Base-by-base conservation (phyloP, 2,113 vertebrate genomes). In the Sisor rabdophorus region DNA sequence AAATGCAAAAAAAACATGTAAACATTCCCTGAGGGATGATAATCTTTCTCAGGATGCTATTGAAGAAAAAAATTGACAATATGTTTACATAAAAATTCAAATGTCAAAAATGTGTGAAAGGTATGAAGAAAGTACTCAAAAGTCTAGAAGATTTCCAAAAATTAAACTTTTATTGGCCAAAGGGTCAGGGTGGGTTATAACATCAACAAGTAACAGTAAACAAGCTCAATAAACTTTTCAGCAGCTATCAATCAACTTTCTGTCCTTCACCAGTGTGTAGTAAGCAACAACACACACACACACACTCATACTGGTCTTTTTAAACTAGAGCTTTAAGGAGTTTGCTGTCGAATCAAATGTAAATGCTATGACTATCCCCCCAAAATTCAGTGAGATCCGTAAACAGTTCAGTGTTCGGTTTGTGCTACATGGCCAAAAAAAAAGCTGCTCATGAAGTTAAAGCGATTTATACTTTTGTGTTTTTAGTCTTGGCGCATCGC, bases 141-240 rank as follows among this genome's bases (percentile, higher is more conserved):
- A 79, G 70, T 19, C 71, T 63, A 80, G 76, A 82, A 60, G 63
- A 81, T 91, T 92, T 95, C 93, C 91, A 95, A 95, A 69, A 95
- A 95, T 94, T 94, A 95, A 93, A 93, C 92, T 94, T 95, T 95
- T 95, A 95, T 95, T 95, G 92, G 92, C 93, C 93, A 87, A 91
- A 93, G 90, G 92, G 92, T 92, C 92, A 93, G 92, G 47, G 77
- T 70, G 77, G 70, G 55, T 82, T 78, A 82, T 69, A 76, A 79
- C 75, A 79, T 82, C 78, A 71, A 82, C 78, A 82, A 40, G 73
- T 79, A 76, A 79, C 71, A 75, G 73, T 71, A 79, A 80, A 79
- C 81, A 82, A 76, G 81, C 77, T 73, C 77, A 73, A 44, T 36
- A 59, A 79, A 77, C 73, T 76, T 61, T 70, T 59, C 20, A 50